Base-by-base conservation (phyloP, 2,113 vertebrate species). In the Pituophis catenifer region DNA sequence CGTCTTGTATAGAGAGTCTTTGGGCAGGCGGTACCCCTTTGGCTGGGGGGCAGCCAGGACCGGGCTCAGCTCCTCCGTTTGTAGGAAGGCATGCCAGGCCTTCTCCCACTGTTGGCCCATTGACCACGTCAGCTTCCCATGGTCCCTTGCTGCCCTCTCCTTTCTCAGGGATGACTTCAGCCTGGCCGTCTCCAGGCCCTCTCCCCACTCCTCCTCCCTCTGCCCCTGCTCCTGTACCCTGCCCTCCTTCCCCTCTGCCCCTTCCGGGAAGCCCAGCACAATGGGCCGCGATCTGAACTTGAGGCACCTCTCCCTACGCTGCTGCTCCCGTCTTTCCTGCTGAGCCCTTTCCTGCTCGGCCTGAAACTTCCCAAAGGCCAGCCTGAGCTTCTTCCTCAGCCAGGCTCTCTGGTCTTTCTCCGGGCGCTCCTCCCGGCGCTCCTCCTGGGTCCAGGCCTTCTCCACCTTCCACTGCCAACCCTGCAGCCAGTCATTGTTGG, bases 331-430 rank as follows among this genome's bases (percentile, higher is more conserved):
- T 0, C 4, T 15, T 6, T 9, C 24, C 8, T 0, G 12, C 0
- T 38, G 2, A 0, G 53, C 1, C 21, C 70, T 38, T 0, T 54
- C 17, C 0, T 54, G 8, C 5, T 24, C 1, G 0, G 26, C 5
- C 11, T 75, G 8, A 1, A 38, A 17, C 15, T 58, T 89, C 0
- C 23, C 15, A 0, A 26, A 2, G 13, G 65, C 7, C 0, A 87
- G 15, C 10, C 0, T 86, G 29, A 93, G 44, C 55, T 59, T 86
- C 89, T 12, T 59, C 29, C 12, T 23, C 44, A 86, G 44, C 88
- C 89, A 90, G 29, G 9, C 26, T 62, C 8, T 59, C 44, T 26
- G 52, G 17, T n/a, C 44, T 21, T 29, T 1, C 21, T 19, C 8
- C 12, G 0, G 1, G 23, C 1, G 29, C 23, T 33, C 7, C 3